Conservation (phyloP, 2,113 vertebrate genomes). For the Tetrax tetrax region DNA sequence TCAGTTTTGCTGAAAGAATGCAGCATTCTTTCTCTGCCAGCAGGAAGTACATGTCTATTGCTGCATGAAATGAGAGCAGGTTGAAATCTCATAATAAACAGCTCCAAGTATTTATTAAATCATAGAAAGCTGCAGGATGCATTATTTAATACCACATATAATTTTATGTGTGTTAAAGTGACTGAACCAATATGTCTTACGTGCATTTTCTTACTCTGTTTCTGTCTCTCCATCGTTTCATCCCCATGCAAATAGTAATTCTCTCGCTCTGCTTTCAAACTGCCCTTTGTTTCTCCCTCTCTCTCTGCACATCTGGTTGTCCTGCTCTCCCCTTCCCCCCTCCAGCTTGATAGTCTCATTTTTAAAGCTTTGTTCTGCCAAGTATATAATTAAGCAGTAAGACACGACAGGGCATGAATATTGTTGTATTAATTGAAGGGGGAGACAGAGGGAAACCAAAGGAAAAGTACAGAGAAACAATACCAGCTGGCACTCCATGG, state of each 20-base stretch:
- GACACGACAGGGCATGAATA: constrained; percentile 57
- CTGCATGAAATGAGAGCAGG: background rate
- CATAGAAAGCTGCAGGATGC: background rate
- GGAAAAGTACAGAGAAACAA: constrained; percentile 14
- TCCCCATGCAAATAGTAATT: background rate
- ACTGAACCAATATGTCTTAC: background rate
- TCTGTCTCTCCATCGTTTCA: background rate
- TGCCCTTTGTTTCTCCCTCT: constrained; percentile 10
- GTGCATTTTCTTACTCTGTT: background rate
- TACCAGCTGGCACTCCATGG: constrained; percentile 47
- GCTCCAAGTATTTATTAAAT: background rate
- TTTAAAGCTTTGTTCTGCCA: constrained; percentile 52
- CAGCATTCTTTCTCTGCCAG: background rate
- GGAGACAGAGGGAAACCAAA: background rate
- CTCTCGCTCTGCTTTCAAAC: background rate
- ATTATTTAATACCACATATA: background rate
- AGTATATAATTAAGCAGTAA: constrained; percentile 59
- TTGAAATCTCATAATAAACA: background rate
- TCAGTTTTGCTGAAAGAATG: background rate
- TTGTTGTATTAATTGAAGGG: constrained; percentile 34
- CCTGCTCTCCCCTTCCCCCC: background rate
- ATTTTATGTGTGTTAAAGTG: background rate
- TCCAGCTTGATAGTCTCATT: constrained; percentile 42
- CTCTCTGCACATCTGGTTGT: constrained; percentile 48
- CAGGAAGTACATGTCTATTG: background rate